Evolutionary conservation across 2,888 invertebrate species (phyloP).

Genomic region (Xanthostigma xanthostigma): DNA sequence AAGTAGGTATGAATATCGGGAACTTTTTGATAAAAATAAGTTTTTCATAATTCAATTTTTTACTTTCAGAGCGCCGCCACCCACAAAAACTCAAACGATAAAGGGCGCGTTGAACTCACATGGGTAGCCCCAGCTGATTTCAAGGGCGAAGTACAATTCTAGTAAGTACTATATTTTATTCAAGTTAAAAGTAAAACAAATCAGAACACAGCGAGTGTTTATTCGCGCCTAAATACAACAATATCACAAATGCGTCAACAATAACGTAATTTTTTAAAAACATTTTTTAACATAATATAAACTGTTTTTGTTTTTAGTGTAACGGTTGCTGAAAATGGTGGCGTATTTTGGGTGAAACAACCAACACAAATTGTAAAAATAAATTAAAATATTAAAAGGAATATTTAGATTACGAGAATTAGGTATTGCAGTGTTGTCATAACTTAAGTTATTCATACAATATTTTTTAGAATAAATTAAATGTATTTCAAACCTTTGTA

Average conservation of each 20-base stretch:
- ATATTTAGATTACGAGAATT: constrained; percentile 8
- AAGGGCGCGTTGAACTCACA: constrained; percentile 36
- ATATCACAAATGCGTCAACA: no score
- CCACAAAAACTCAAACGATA: constrained; percentile 47
- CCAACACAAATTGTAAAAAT: constrained; percentile 46
- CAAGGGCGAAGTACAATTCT: constrained; percentile 46
- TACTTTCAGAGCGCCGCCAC: constrained; percentile 47
- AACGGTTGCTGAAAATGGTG: constrained; percentile 54
- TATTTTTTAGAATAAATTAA: background rate
- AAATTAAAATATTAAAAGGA: constrained; percentile 12
- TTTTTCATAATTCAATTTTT: constrained; percentile 1
- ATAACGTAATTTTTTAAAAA: background rate
- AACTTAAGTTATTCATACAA: constrained; percentile 5
- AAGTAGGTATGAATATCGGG: no score
- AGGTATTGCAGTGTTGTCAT: background rate
- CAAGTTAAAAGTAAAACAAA: no score
- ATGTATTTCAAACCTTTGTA: background rate
- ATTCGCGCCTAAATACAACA: no score
- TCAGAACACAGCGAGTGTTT: no score
- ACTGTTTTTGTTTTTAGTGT: constrained; percentile 35
- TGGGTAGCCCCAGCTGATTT: constrained; percentile 51
- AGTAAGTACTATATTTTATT: constrained; percentile 28
- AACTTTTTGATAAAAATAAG: no score
- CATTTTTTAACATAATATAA: constrained; percentile 3
- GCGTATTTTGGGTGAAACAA: constrained; percentile 54